Base-by-base conservation (phyloP, 2,888 invertebrate genomes). In the Cryptosula pallasiana region DNA sequence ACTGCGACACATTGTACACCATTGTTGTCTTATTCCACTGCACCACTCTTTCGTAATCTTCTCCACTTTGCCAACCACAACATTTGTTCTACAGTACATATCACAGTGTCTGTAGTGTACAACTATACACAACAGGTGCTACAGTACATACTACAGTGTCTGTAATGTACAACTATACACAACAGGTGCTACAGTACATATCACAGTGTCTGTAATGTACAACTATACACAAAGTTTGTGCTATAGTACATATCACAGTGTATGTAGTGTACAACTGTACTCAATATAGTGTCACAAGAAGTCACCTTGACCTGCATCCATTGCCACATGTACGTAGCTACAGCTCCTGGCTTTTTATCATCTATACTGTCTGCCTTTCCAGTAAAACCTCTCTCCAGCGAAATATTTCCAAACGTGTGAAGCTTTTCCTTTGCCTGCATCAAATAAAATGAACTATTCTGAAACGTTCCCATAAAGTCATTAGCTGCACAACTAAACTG, bases 301-400 rank as follows among this genome's bases (percentile, higher is more conserved):
- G n/a, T 23, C 32, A 63, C 63, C 63, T 63, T 63, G 3, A 63
- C 32, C 9, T 63, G 63, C 27, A 32, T 32, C 63, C 63, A 63
- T 32, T 63, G 63, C 63, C 63, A 63, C 63, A 63, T 63, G 63
- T 63, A 63, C 2, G 63, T 63, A 32, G 32, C 32, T 13, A 34
- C 29, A 29, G 63, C 63, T 32, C 63, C 63, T 25, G 63, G 63
- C 9, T 34, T 63, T 20, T 2, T 32, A 34, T 63, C 63, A 63
- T 63, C 63, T 63, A 25, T 32, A 25, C 63, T 32, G 9, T 32
- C 34, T 25, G 63, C 25, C 32, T 13, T 63, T 16, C 63, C 63
- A 13, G 63, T 63, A 27, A 63, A 63, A 63, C 63, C 63, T 32
- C 34, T 63, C 16, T 63, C 27, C 63, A 63, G 32, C 2, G 63